These are phyloP conservation scores for Erethizon dorsatum DNA, from an alignment of 2,797 vertebrate genomes.

Conservation along the genomic window DNA sequence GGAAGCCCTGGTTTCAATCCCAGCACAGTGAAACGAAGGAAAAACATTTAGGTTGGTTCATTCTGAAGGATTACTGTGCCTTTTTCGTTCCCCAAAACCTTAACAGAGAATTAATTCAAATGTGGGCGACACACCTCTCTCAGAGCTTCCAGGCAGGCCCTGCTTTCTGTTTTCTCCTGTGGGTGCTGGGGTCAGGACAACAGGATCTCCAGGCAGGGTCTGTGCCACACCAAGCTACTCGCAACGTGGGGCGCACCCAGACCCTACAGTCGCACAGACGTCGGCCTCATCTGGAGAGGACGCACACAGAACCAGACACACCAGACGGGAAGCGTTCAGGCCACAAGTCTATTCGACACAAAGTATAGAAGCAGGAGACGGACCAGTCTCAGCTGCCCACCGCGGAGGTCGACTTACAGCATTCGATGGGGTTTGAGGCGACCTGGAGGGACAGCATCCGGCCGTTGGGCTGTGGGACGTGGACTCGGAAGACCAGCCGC, in stretches of 20 bases:
- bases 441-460: conserved; percentile 96
- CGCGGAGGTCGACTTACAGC: conserved; percentile 93
- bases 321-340: no score
- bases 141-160: neutral
- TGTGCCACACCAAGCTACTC: neutral
- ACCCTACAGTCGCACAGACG: neutral
- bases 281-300: neutral
- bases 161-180: no score
- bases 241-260: neutral
- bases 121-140: accelerated
- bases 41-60: neutral
- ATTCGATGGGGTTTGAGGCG: conserved; percentile 97
- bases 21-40: neutral
- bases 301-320: neutral
- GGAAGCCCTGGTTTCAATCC: neutral
- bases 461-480: conserved; percentile 96
- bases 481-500: conserved; percentile 96
- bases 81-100: neutral
- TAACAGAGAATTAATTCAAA: neutral
- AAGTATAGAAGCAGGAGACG: neutral
- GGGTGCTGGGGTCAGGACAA: neutral
- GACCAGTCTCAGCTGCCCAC: no score
- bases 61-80: neutral
- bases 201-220: neutral
- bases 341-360: neutral